phyloP scores from a whole-genome alignment of 37 sponge, comb jelly and placozoan species.

The Ephydatia muelleri region DNA sequence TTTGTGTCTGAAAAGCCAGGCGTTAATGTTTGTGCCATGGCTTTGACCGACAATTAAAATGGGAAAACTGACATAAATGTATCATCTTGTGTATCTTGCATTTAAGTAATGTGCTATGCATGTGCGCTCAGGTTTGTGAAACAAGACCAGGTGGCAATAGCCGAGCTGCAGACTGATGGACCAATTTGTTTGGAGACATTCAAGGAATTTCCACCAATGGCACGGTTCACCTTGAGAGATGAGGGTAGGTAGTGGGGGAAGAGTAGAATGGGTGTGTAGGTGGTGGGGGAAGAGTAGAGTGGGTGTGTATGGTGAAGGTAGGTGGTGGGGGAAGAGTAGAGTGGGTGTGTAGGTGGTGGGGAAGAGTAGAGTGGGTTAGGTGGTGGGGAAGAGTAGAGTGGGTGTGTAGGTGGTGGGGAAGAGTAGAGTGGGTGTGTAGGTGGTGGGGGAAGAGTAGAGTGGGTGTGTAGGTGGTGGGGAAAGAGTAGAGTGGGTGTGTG shows the following conservation, averaged over 20 bases:
- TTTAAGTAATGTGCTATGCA: neutral
- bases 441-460: slow-evolving; percentile 89
- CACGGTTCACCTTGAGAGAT: slow-evolving; percentile 95
- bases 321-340: neutral
- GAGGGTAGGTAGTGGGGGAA: slow-evolving; percentile 74
- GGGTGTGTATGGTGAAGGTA: neutral
- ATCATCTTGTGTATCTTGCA: no score
- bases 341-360: neutral
- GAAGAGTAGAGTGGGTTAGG: no score
- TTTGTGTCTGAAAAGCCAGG: no score
- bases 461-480: no score
- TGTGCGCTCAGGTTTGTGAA: slow-evolving; percentile 82
- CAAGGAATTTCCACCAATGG: slow-evolving; percentile 96
- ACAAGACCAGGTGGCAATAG: slow-evolving; percentile 88
- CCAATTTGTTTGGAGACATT: slow-evolving; percentile 95
- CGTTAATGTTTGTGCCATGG: no score
- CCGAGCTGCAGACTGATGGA: slow-evolving; percentile 78
- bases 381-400: no score
- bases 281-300: neutral
- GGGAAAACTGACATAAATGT: no score
- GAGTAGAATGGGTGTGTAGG: neutral
- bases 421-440: no score
- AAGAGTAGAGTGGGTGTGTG: neutral
- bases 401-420: no score
- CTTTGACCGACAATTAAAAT: no score